Base-by-base conservation (phyloP, 1,140 invertebrate species). In the Magallana gigas region DNA sequence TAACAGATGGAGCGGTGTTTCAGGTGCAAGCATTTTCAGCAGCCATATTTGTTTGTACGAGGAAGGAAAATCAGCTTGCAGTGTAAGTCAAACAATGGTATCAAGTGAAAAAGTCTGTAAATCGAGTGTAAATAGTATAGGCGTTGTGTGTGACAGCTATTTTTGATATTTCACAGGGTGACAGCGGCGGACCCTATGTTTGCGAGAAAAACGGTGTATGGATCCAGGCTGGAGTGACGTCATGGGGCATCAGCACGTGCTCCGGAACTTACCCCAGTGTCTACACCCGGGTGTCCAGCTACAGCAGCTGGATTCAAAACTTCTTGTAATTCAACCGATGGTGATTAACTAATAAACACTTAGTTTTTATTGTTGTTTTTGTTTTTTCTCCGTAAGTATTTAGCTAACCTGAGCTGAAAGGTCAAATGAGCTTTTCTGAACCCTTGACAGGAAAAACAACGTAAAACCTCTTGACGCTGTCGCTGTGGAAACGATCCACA, bases 221-320 rank as follows among this genome's bases (percentile, higher is more conserved):
- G 95, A 94, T 95, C 87, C 92, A 96, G 81, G 93, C 96, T 88
- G 96, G 96, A 9, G 94, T 97, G 16, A 96, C 96, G 0, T 97
- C 97, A 0, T 97, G 96, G 96, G 97, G 97, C 4, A 94, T 96
- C 23, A 76, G 68, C 23, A 76, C 68, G 2, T 76, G 68, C 8
- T 23, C 23, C 9, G 68, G 68, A 76, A 11, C 29, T 18, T 76
- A 36, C 68, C 68, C 68, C 11, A 76, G 68, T 29, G 68, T 76
- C 12, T 76, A 76, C 8, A 29, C 23, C 23, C 23, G 68, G 23
- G 68, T 76, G 68, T 76, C 68, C 68, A 76, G 12, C 23, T 76
- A 48, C 36, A 1, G 23, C 9, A 12, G 36, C 23, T 76, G 68
- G 68, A 48, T 76, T 8, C 23, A 8, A 36, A 76, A 76, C 23